Conservation (phyloP, 2,888 invertebrate species). For the Spicauda simplicius region DNA sequence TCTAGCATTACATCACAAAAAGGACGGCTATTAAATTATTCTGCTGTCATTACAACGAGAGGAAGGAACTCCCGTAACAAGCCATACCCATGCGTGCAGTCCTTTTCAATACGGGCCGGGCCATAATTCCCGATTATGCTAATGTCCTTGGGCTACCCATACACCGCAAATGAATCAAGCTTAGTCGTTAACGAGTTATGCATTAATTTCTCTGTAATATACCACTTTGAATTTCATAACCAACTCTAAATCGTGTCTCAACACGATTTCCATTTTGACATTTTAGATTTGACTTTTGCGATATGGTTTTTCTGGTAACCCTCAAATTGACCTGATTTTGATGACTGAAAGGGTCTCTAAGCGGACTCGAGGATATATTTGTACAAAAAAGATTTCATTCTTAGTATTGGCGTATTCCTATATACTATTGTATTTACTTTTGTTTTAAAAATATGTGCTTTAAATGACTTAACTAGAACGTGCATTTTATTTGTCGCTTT, state of each 20-base stretch:
- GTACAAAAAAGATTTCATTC: no score
- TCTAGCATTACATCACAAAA: constrained; percentile 13
- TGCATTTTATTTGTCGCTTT: no score
- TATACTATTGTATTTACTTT: no score
- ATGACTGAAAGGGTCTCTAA: no score
- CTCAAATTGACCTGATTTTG: background rate
- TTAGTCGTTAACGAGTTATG: constrained; percentile 49
- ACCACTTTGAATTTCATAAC: constrained; percentile 25
- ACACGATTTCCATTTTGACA: background rate
- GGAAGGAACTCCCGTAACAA: constrained; percentile 56
- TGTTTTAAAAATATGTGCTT: no score
- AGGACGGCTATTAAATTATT: constrained; percentile 21
- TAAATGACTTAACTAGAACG: no score
- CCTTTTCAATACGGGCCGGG: constrained; percentile 51
- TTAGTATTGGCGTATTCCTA: no score
- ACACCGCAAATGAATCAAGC: constrained; percentile 45
- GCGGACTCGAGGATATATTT: no score
- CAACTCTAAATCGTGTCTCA: constrained; percentile 7
- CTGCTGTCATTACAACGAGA: constrained; percentile 46
- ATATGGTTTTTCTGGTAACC: background rate
- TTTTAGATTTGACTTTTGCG: background rate
- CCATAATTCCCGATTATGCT: constrained; percentile 61
- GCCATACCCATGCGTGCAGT: constrained; percentile 54
- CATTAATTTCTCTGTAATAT: constrained; percentile 36
- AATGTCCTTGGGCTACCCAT: constrained; percentile 51